Evolutionary conservation across 2,888 invertebrate genomes (phyloP), one percentile per base, ranked within the genome.

Genomic region (Nemotelus nigrinus): DNA sequence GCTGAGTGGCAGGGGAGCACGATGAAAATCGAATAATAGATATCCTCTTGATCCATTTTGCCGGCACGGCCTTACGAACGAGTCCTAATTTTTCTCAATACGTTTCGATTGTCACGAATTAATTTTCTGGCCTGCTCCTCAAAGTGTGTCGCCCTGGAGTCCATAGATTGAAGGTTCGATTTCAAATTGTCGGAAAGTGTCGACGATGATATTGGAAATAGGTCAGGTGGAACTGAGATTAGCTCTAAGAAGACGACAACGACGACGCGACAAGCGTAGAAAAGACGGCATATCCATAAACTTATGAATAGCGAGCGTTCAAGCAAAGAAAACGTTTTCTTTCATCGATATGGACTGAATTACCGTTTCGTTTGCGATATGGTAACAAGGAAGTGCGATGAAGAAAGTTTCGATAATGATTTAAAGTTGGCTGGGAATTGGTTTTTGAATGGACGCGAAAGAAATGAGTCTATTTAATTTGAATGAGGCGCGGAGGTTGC

Each of bases 71-170:
- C 72, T 39, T 72, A 39, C 2, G 25, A 25, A 25, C 25, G 45
- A 55, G 57, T 47, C 53, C 76, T 53, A 76, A 67, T 71, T 67
- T 71, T 76, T 78, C 25, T 25, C 70, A 72, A 68, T 74, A 76
- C 55, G 55, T 63, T 76, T 77, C 72, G 78, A 79, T 79, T 78
- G 76, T 79, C 77, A 76, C 58, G 79, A 79, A 78, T 76, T 79
- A 78, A 79, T 78, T 76, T 79, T 78, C 45, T 77, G n/a, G 5
- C 25, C 50, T 41, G 25, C 25, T 25, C 25, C 55, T 47, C 44
- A 50, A 45, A 72, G 55, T 44, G 47, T 25, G 25, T 25, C 25
- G 25, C 25, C 25, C 25, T 25, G 25, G 25, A 25, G 25, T 76
- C 39, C 53, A 55, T 55, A 50, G 44, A 45, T n/a, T 44, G n/a